phyloP scores from a whole-genome alignment of 2,888 invertebrate genomes.

The Hyppa rectilinea region DNA sequence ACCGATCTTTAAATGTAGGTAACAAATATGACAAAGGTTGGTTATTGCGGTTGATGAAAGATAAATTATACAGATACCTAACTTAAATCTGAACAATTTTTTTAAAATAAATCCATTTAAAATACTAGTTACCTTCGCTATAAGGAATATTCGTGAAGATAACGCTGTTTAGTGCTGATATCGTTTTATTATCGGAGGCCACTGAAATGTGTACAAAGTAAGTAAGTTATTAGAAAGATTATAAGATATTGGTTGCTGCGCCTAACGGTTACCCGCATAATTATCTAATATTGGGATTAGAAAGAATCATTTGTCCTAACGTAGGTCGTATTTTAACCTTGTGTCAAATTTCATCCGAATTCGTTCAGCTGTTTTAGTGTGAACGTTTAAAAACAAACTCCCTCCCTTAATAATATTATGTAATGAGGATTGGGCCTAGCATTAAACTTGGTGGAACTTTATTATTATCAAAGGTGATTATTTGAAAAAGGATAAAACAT shows the following conservation, averaged over 20 bases:
- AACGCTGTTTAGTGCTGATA: not conserved
- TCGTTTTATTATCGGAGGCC: not conserved
- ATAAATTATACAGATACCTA: no score
- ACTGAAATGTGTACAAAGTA: slow-evolving; percentile 4
- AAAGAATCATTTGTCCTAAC: no score
- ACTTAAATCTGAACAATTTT: not conserved
- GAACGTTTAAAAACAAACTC: no score
- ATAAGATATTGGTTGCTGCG: no score
- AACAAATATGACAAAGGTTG: not conserved
- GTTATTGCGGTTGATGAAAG: not conserved
- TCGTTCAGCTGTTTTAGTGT: no score
- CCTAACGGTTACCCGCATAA: no score
- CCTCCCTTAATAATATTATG: no score
- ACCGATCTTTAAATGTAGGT: no score
- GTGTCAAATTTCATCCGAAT: no score
- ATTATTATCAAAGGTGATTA: not conserved
- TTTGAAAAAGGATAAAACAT: not conserved
- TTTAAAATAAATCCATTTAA: not conserved
- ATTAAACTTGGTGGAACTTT: not conserved
- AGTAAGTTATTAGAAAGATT: not conserved
- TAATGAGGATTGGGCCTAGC: no score
- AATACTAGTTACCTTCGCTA: not conserved
- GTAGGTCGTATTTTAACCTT: no score
- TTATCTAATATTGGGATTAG: no score
- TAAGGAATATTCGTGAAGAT: not conserved